Conservation (phyloP, 2,797 vertebrate species). For the Jordanella pulchra region DNA sequence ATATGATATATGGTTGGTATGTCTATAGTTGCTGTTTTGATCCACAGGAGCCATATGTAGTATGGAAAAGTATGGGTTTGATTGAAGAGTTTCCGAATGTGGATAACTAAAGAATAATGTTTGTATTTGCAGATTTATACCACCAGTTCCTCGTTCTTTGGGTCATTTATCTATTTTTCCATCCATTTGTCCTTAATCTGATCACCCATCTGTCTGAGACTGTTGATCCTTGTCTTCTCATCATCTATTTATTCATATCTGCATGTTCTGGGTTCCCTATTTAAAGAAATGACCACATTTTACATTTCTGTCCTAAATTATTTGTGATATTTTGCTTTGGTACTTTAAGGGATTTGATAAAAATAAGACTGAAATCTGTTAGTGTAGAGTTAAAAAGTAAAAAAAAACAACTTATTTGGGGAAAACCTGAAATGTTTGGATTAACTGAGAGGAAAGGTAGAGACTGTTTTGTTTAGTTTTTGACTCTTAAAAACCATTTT, state of each 20-base stretch:
- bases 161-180: too few relatives aligned
- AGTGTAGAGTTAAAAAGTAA: too few relatives aligned
- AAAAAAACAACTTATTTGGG: neutral
- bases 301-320: neutral
- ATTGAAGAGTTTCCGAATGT: neutral
- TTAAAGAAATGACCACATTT: neutral
- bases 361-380: neutral
- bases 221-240: neutral
- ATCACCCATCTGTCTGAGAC: too few relatives aligned
- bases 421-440: neutral
- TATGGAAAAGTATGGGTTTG: neutral
- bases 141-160: neutral
- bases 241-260: neutral
- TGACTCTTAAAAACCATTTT: neutral
- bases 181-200: neutral
- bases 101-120: neutral
- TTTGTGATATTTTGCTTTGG: neutral
- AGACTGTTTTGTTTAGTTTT: neutral
- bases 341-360: neutral
- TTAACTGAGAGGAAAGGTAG: constrained; percentile 12
- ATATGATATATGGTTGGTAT: too few relatives aligned
- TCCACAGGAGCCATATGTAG: neutral
- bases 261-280: neutral
- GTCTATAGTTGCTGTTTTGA: neutral
- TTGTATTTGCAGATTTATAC: neutral